Base-by-base conservation (phyloP, 2,113 vertebrate genomes). In the Cephalopholis sonnerati region DNA sequence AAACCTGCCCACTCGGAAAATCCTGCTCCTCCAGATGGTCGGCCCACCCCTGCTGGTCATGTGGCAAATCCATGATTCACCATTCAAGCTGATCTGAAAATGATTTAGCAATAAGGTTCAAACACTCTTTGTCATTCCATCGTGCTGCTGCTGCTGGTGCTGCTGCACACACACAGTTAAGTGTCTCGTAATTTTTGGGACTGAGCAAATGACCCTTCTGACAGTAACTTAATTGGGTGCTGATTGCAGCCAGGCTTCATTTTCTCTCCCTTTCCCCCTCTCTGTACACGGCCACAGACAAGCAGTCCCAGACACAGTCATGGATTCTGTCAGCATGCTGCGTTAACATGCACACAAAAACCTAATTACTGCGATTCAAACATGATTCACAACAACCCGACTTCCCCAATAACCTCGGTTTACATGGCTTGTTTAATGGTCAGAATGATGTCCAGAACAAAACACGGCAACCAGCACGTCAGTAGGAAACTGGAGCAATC, bases 281-380 rank as follows among this genome's bases (percentile, higher is more conserved):
- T 17, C 39, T 67, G 53, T n/a, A 22, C 58, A 39, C n/a, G 0
- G 20, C 66, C 32, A 46, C 66, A 63, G 62, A 74, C 12, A 39
- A 70, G 74, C 20, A 24, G 46, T 51, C 55, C 51, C 63, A 54
- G 54, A 74, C 29, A 48, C 7, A 20, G 53, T n/a, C 41, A 22
- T 63, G n/a, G 29, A 36, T 69, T 74, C 68, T 57, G 69, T 57
- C 54, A 44, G 63, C 48, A 22, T 7, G 20, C 51, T 7, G 32
- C 54, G 57, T 85, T 79, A 69, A 59, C 71, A 87, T 61, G 63
- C 25, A 41, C 44, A 61, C 62, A 79, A 77, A 77, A 71, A 61
- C 29, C 74, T 20, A 55, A 81, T 81, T 27, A 62, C 15, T 12
- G 54, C 18, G 29, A 36, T 15, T 48, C 36, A 50, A 62, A 79